Evolutionary conservation across 2,113 vertebrate species (phyloP).

Genomic region (Eretmochelys imbricata): DNA sequence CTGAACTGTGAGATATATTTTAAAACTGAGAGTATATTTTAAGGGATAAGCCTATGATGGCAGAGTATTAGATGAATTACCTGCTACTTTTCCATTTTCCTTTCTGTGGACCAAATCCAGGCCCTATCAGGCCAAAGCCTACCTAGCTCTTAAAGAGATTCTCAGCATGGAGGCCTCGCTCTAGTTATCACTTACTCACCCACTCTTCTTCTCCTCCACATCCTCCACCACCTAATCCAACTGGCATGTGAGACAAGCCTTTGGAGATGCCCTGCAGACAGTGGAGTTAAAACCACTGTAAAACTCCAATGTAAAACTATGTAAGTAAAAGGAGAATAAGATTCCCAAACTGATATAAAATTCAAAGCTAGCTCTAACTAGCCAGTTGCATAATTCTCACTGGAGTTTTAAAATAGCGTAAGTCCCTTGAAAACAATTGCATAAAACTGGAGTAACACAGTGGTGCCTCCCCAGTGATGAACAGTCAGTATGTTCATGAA

Average conservation of each 20-base stretch:
- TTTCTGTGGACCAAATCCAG: neutral
- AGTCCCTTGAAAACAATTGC: neutral
- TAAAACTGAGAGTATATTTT: neutral
- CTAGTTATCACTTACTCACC: neutral
- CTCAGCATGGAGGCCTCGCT: neutral
- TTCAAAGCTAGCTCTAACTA: neutral
- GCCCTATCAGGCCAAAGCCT: neutral
- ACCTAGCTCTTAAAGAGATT: neutral
- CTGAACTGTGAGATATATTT: neutral
- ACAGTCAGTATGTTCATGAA: neutral
- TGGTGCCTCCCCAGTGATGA: neutral
- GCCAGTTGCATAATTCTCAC: neutral
- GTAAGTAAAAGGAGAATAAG: neutral
- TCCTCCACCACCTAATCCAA: neutral
- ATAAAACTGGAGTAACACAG: neutral
- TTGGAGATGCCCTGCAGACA: neutral
- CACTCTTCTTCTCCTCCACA: neutral
- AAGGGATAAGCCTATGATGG: neutral
- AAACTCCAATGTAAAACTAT: neutral
- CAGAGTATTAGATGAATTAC: rapidly evolving
- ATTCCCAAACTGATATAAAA: neutral
- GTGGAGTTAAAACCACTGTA: neutral
- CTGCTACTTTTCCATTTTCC: neutral
- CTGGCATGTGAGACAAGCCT: neutral
- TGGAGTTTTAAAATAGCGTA: too few relatives aligned